phyloP scores from a whole-genome alignment of 2,888 invertebrate genomes.

The Malacosoma neustria region DNA sequence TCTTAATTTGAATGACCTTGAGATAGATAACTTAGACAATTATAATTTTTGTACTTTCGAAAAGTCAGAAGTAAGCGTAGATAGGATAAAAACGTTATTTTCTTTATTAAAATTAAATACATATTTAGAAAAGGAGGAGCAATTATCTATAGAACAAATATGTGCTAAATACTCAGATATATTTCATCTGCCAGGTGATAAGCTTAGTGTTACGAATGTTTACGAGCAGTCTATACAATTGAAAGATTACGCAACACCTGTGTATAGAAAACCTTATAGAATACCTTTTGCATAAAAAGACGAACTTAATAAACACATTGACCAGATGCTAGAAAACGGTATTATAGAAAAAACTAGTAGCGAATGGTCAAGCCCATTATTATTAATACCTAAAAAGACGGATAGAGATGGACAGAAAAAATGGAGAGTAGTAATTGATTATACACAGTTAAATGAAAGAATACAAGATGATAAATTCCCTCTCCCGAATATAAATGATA shows the following conservation, averaged over 20 bases:
- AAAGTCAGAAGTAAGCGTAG: too few relatives aligned
- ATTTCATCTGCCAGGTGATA: constrained; percentile 7
- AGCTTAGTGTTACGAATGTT: constrained; percentile 3
- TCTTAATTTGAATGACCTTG: too few relatives aligned
- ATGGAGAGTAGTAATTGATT: constrained; percentile 17
- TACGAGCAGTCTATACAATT: constrained; percentile 4
- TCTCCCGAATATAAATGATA: constrained; percentile 1
- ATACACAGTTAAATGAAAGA: constrained; percentile 10
- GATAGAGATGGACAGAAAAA: constrained; percentile 8
- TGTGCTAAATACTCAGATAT: constrained; percentile 9
- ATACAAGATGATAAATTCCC: constrained; percentile 13
- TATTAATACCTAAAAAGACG: constrained; percentile 17
- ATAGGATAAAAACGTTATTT: too few relatives aligned
- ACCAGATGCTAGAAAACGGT: constrained; percentile 9
- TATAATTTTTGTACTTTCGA: too few relatives aligned
- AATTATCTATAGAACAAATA: too few relatives aligned
- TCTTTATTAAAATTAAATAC: too few relatives aligned
- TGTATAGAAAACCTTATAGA: constrained; percentile 3
- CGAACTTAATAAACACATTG: constrained; percentile 2
- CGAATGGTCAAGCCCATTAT: constrained; percentile 15
- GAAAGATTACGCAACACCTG: constrained; percentile 1
- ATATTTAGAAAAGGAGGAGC: too few relatives aligned
- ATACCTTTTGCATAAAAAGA: background rate
- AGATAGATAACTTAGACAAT: too few relatives aligned
- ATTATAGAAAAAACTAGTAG: constrained; percentile 10